phyloP scores from a whole-genome alignment of 2,113 vertebrate genomes.

The Nestor notabilis region DNA sequence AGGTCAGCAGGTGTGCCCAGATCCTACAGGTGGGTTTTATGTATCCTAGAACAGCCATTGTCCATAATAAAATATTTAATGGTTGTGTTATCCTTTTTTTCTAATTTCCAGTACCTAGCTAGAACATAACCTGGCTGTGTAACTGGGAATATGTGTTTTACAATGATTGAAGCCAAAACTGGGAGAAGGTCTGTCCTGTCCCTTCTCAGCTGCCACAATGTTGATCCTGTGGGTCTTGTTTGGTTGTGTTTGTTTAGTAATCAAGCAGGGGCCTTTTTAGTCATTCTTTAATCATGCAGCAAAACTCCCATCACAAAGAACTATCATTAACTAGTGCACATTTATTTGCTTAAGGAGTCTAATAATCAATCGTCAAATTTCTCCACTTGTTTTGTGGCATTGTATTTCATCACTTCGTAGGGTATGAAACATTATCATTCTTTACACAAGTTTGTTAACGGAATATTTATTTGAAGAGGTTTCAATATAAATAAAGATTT shows the following conservation, averaged over 20 bases:
- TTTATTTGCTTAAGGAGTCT: constrained; percentile 75
- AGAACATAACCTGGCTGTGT: neutral
- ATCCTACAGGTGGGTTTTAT: neutral
- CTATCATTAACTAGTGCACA: constrained; percentile 57
- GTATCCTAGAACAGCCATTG: neutral
- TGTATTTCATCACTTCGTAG: constrained; percentile 75
- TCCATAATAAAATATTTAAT: neutral
- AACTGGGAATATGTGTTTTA: neutral
- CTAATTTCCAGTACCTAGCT: neutral
- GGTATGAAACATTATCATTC: constrained; percentile 78
- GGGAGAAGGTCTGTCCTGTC: neutral
- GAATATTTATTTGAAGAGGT: constrained; percentile 79
- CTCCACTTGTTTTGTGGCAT: constrained; percentile 76
- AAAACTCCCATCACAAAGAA: constrained; percentile 46
- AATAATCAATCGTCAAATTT: constrained; percentile 78
- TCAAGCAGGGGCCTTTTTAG: neutral
- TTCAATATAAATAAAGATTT: constrained; percentile 78
- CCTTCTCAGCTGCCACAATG: neutral
- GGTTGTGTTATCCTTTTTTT: neutral
- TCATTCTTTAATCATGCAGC: constrained; percentile 28
- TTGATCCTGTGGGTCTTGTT: neutral
- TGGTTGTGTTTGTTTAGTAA: constrained; percentile 24
- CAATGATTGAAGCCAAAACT: neutral
- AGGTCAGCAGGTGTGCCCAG: neutral
- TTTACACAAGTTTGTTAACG: constrained; percentile 74